Conservation (phyloP, 2,888 invertebrate genomes). For the Ormyrus rosae region DNA sequence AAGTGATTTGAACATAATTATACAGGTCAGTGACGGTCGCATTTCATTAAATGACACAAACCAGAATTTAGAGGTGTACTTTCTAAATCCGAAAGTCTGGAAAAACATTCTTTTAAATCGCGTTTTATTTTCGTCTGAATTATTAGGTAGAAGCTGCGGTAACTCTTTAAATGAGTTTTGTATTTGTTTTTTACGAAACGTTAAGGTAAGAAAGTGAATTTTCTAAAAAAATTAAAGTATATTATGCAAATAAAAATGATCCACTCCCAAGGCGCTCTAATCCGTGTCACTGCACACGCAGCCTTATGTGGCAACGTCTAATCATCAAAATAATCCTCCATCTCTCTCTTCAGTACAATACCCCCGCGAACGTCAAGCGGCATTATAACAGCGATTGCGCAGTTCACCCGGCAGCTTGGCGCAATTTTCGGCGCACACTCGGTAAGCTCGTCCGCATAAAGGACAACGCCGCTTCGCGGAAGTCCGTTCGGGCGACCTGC, state of each 20-base stretch:
- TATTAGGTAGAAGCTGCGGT: no score
- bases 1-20: not conserved
- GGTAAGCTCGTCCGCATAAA: not conserved
- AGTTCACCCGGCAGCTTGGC: not conserved
- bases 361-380: no score
- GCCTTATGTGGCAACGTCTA: not conserved
- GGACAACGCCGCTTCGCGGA: slow-evolving; percentile 9
- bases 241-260: not conserved
- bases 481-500: not conserved
- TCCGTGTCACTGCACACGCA: slow-evolving; percentile 37
- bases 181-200: not conserved
- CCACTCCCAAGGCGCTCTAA: not conserved
- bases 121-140: no score
- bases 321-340: not conserved
- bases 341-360: not conserved
- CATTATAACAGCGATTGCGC: slow-evolving; percentile 23
- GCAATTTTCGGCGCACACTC: not conserved
- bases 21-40: not conserved
- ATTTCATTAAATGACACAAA: not conserved
- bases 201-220: not conserved
- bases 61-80: not conserved
- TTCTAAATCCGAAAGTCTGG: no score
- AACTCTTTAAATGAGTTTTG: no score
- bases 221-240: not conserved
- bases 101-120: no score